Evolutionary conservation across 2,888 invertebrate genomes (phyloP), one percentile per base, ranked within the genome.

Genomic region (Orchesellides sinensis): DNA sequence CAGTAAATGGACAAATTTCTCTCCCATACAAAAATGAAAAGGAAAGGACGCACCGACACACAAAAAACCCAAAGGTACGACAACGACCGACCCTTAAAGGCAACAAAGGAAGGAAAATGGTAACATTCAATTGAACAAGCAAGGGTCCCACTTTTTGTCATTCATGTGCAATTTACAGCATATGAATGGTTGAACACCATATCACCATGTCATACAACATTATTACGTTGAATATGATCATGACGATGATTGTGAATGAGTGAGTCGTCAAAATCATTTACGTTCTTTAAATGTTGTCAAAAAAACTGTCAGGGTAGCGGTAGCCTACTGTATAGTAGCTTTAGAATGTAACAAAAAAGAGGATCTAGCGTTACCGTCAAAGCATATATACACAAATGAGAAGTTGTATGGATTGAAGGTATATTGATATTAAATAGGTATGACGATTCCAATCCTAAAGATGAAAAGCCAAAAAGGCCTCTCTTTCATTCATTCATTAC

Each of bases 381-480:
- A 17, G 19, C 19, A 8, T 17, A 49, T 25, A 6, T 2, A 19
- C 19, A 3, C 52, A 52, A 10, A 17, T 52, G 10, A 12, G 23
- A 23, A 25, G 23, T 56, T 10, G 1, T 23, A 6, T 23, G 25
- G 56, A 25, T 8, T 23, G n/a, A 56, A n/a, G 23, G 23, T 6
- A 54, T 8, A 49, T 17, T 25, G 32, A 59, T 32, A 19, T 59
- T 59, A 59, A 59, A 27, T 59, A 25, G 59, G 32, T 59, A 59
- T 29, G 19, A 10, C 59, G 32, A 59, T 59, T 59, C 8, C 12
- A 49, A 40, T 8, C 10, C n/a, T 40, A 40, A 14, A 59, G 59
- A 59, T 17, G n/a, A 17, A 29, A 59, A 29, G 27, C 59, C 32
- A 59, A 40, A 40, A 59, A 32, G 59, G 32, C 59, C 59, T 59